A percentile compares a stretch with the other conserved stretches of the same genome.
These are phyloP conservation scores for Megalops cyprinoides DNA, from an alignment of 2,797 vertebrate species.

Conservation along the genomic window DNA sequence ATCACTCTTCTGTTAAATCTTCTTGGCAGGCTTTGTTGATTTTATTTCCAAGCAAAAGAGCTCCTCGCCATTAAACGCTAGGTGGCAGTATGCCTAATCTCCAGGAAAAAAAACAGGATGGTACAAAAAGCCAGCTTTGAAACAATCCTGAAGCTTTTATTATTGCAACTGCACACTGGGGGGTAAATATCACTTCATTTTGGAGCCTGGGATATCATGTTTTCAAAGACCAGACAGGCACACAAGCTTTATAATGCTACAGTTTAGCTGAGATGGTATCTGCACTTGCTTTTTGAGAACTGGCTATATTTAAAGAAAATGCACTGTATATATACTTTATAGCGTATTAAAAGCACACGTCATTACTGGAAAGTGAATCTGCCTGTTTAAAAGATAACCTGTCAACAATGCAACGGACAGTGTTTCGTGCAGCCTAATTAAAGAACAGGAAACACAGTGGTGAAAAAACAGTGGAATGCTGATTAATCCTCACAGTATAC, in stretches of 20 bases:
- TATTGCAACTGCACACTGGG: neutral
- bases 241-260: neutral
- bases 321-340: neutral
- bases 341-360: neutral
- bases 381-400: neutral
- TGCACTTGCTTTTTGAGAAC: neutral
- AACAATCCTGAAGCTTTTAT: no score
- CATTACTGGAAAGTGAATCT: neutral
- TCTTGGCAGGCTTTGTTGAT: neutral
- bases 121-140: neutral
- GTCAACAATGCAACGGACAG: neutral
- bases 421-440: neutral
- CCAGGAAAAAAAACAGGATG: neutral
- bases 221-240: neutral
- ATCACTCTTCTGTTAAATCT: neutral
- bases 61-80: constrained; percentile 22
- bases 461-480: neutral
- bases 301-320: neutral
- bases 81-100: constrained; percentile 33
- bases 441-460: neutral
- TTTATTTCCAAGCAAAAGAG: neutral
- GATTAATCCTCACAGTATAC: constrained; percentile 12
- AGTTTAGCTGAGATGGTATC: neutral
- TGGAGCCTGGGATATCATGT: neutral
- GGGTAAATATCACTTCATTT: neutral